These are phyloP conservation scores for Apamea crenata DNA, from an alignment of 2,888 invertebrate genomes.

Conservation along the genomic window DNA sequence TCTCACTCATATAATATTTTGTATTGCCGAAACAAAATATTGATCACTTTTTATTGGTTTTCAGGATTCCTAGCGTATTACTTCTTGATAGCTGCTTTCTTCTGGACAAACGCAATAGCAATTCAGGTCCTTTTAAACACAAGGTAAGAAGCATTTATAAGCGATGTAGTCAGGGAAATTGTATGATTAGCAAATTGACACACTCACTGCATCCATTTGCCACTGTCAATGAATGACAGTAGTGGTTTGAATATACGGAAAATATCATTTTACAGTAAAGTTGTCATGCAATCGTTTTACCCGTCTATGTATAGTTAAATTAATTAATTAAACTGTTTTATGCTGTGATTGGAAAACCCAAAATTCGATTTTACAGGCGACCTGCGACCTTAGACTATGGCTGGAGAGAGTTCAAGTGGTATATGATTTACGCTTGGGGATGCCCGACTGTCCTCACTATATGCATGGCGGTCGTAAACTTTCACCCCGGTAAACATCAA, in stretches of 20 bases:
- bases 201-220: background rate
- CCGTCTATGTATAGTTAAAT: background rate
- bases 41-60: conserved; percentile 51
- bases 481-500: conserved; percentile 86
- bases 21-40: background rate
- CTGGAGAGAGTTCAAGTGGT: conserved; percentile 90
- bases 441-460: conserved; percentile 88
- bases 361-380: conserved; percentile 71
- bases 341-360: background rate
- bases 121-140: conserved; percentile 92
- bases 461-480: conserved; percentile 88
- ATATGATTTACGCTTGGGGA: conserved; percentile 91
- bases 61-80: conserved; percentile 90
- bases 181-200: background rate
- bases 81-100: conserved; percentile 91
- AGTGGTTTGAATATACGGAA: background rate
- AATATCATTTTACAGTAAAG: background rate
- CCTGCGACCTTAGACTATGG: conserved; percentile 84
- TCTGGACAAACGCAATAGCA: conserved; percentile 93
- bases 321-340: background rate
- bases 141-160: conserved; percentile 87
- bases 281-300: background rate
- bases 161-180: background rate
- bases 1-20: background rate
- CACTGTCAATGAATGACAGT: conserved; percentile 1